Conservation (phyloP, 2,888 invertebrate species). For the Lagria hirta region DNA sequence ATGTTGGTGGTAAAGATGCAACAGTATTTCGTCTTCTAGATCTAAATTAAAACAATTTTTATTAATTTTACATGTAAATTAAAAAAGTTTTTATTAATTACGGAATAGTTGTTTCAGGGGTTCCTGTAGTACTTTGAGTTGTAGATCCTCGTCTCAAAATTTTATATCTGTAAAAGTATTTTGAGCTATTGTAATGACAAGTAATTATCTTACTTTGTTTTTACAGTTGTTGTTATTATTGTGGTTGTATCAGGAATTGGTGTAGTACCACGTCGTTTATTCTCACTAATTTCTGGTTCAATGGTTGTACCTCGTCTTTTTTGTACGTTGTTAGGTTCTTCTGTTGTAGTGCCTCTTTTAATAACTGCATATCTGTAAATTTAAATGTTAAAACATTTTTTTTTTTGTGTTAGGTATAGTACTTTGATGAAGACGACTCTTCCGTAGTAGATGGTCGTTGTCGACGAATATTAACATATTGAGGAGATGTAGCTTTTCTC, state of each 20-base stretch:
- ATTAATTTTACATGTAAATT: too few relatives aligned
- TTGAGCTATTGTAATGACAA: neutral
- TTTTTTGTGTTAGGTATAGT: slow-evolving; percentile 36
- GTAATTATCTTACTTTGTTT: slow-evolving; percentile 12
- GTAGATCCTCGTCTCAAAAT: slow-evolving; percentile 29
- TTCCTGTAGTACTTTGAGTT: slow-evolving; percentile 12
- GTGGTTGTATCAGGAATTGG: slow-evolving; percentile 7
- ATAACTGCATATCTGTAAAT: slow-evolving; percentile 36
- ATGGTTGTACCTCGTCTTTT: slow-evolving; percentile 18
- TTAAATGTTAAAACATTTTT: slow-evolving; percentile 5
- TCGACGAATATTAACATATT: slow-evolving; percentile 74
- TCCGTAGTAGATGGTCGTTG: slow-evolving; percentile 58
- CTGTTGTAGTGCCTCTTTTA: slow-evolving; percentile 32
- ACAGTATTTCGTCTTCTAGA: too few relatives aligned
- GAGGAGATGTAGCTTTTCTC: slow-evolving; percentile 52
- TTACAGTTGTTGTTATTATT: slow-evolving; percentile 15
- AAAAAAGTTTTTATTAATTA: too few relatives aligned
- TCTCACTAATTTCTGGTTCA: neutral
- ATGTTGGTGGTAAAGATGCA: too few relatives aligned
- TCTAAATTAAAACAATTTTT: too few relatives aligned
- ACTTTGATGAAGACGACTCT: slow-evolving; percentile 58
- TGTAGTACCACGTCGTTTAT: slow-evolving; percentile 5
- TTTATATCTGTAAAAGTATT: slow-evolving; percentile 22
- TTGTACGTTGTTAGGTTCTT: slow-evolving; percentile 11
- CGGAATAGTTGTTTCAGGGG: slow-evolving; percentile 1